Evolutionary conservation across 2,888 invertebrate genomes (phyloP).

Genomic region (Agrypnus murinus): DNA sequence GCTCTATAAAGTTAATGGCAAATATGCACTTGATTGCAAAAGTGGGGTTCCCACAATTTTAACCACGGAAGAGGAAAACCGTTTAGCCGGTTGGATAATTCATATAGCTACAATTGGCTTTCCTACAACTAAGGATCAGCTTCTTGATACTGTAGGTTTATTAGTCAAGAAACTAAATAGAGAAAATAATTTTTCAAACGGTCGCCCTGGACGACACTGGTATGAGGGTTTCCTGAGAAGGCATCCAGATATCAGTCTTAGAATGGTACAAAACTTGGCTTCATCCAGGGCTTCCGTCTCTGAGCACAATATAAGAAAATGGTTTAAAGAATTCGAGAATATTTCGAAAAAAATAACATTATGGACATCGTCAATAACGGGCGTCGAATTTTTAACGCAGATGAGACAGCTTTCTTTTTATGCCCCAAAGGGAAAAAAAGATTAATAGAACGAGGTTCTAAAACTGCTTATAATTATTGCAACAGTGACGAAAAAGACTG

Average conservation of each 20-base stretch:
- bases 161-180: no score
- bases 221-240: constrained; percentile 5
- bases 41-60: constrained; percentile 28
- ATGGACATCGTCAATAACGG: constrained; percentile 53
- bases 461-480: constrained; percentile 57
- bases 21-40: constrained; percentile 25
- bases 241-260: background rate
- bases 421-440: constrained; percentile 4
- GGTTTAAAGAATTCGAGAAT: constrained; percentile 61
- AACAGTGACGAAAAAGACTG: constrained; percentile 61
- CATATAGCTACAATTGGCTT: constrained; percentile 30
- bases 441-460: constrained; percentile 58
- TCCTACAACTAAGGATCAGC: no score
- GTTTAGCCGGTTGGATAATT: constrained; percentile 27
- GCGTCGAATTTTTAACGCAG: constrained; percentile 62
- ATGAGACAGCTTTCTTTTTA: constrained; percentile 61
- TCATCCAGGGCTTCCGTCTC: constrained; percentile 57
- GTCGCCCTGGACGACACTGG: constrained; percentile 7
- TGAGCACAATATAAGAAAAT: constrained; percentile 55
- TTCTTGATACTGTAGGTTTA: no score
- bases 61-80: constrained; percentile 38
- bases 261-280: constrained; percentile 58
- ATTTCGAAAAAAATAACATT: constrained; percentile 56
- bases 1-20: background rate
- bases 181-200: no score